phyloP scores from a whole-genome alignment of 2,797 vertebrate genomes.

The Babyrousa celebensis region DNA sequence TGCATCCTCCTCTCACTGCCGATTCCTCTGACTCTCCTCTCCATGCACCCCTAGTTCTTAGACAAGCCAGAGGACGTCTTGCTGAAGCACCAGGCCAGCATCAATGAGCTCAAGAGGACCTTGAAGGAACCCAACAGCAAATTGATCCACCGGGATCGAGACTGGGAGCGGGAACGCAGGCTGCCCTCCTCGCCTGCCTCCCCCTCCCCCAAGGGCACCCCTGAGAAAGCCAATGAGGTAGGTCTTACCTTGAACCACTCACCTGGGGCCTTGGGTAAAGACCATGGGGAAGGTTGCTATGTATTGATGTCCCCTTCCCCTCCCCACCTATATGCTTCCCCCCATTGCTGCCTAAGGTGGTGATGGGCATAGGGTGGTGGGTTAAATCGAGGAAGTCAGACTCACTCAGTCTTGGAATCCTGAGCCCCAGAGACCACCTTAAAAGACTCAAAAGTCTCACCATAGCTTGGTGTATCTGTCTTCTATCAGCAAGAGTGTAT shows the following conservation, averaged over 20 bases:
- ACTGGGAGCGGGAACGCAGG: constrained; percentile 94
- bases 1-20: no score
- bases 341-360: neutral
- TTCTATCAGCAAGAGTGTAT: neutral
- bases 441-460: neutral
- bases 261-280: neutral
- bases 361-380: neutral
- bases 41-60: constrained; percentile 91
- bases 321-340: neutral
- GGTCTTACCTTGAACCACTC: constrained; percentile 76
- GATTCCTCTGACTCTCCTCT: constrained; percentile 22
- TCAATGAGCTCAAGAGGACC: constrained; percentile 98
- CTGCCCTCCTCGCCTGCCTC: constrained; percentile 96
- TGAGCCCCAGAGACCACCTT: neutral
- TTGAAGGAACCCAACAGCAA: constrained; percentile 99
- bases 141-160: constrained; percentile 94
- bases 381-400: neutral
- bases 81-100: constrained; percentile 99
- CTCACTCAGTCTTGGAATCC: neutral
- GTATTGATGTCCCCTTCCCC: neutral
- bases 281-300: neutral
- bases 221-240: constrained; percentile 94
- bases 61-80: constrained; percentile 98
- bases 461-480: neutral
- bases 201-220: constrained; percentile 94